Base-by-base conservation (phyloP, 1,140 invertebrate species). In the Lasioglossum baleicum region DNA sequence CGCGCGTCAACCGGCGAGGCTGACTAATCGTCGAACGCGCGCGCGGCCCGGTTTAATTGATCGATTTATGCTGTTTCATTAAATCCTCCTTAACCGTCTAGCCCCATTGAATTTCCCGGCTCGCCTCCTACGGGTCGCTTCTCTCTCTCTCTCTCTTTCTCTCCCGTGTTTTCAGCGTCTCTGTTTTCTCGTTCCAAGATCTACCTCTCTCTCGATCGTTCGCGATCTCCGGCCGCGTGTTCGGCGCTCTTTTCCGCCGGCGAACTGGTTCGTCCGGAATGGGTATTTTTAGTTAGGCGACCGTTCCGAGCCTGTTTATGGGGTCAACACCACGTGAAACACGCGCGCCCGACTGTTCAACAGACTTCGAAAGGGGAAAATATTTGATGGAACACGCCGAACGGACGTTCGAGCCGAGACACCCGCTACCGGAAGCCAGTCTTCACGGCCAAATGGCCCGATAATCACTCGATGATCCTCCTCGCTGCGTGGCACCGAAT, bases 261-360 rank as follows among this genome's bases (percentile, higher is more conserved):
- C 80, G 77, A 86, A 88, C 87, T 88, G 85, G 87, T 87, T 88
- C 85, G 83, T 65, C 76, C 83, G 83, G 66, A 81, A 79, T 67
- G 83, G 75, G 63, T 87, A 88, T 88, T 88, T 88, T 89, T 89
- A 89, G 83, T 80, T 66, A 35, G 82, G 73, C 60, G 71, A 58
- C 68, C 68, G 64, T 72, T 44, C 64, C 65, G 73, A 88, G 77
- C 83, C 81, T 86, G 82, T 88, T 88, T 88, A 88, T 85, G 87
- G 83, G 87, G 87, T 88, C 87, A 87, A 88, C 87, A 88, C 81
- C 87, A 84, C 75, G 83, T 51, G 71, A 79, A 77, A 48, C 63
- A 73, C 60, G 60, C 67, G 73, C 42, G 60, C 73, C 40, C 53
- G 66, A 26, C 44, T n/a, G 42, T 68, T 48, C 58, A 51, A 26